phyloP scores from a whole-genome alignment of 2,797 vertebrate genomes.

The Rousettus madagascariensis region DNA sequence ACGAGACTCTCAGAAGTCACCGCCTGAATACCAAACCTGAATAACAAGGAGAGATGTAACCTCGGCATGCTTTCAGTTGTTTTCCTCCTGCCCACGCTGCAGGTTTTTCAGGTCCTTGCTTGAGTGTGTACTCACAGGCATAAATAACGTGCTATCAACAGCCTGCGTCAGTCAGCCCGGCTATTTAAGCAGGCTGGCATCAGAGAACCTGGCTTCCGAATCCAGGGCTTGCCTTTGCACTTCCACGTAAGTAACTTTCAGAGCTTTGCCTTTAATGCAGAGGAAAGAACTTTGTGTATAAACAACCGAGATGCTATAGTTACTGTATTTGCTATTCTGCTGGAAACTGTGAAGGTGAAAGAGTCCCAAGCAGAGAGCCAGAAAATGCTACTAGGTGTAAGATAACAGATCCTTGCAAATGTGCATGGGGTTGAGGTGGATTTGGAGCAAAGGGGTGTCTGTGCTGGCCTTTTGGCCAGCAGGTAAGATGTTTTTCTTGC shows the following conservation, averaged over 20 bases:
- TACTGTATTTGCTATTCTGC: neutral
- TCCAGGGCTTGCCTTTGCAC: neutral
- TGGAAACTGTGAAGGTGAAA: neutral
- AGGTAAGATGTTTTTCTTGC: neutral
- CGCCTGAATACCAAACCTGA: slow-evolving; percentile 81
- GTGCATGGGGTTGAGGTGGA: neutral
- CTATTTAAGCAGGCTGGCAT: slow-evolving; percentile 79
- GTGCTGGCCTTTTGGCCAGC: neutral
- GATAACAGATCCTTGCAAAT: neutral
- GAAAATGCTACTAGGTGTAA: neutral
- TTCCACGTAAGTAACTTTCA: slow-evolving; percentile 79
- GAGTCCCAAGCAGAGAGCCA: neutral
- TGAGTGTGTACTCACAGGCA: slow-evolving; percentile 70
- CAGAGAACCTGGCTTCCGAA: slow-evolving; percentile 48
- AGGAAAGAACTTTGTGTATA: slow-evolving; percentile 61
- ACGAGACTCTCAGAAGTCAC: slow-evolving; percentile 21
- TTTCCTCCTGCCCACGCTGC: slow-evolving; percentile 75
- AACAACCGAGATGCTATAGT: neutral
- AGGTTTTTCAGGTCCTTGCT: slow-evolving; percentile 86
- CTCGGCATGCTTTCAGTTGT: slow-evolving; percentile 65
- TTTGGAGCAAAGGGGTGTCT: neutral
- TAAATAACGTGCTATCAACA: slow-evolving; percentile 62
- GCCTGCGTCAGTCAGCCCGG: slow-evolving; percentile 36
- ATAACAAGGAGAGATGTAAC: slow-evolving; percentile 79
- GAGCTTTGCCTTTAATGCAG: neutral